Conservation (phyloP, 2,888 invertebrate species). For the Melikaiella ostensackeni region DNA sequence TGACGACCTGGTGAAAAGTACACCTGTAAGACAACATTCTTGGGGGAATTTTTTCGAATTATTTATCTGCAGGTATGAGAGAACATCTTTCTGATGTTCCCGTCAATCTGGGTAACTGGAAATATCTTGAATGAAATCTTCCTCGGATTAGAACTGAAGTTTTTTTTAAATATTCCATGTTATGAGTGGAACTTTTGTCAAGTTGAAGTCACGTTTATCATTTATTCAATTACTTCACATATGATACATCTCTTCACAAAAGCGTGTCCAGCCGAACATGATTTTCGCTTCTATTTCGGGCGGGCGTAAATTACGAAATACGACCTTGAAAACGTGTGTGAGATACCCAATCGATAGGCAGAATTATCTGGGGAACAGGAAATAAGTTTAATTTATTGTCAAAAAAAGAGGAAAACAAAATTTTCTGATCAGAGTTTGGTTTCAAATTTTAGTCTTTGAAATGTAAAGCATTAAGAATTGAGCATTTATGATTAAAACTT, state of each 20-base stretch:
- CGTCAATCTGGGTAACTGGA: not conserved
- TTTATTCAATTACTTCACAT: not conserved
- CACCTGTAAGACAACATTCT: too few species aligned
- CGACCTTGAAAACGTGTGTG: constrained; percentile 13
- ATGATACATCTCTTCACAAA: not conserved
- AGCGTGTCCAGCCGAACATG: not conserved
- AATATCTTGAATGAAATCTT: too few species aligned
- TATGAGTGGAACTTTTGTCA: not conserved
- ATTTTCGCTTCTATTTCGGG: constrained; percentile 24
- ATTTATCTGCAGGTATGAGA: not conserved
- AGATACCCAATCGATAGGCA: not conserved
- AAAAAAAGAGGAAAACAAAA: not conserved
- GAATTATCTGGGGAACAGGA: not conserved
- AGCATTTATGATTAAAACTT: too few species aligned
- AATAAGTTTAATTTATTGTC: not conserved
- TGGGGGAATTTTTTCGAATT: too few species aligned
- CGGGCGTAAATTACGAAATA: not conserved
- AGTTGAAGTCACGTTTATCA: not conserved
- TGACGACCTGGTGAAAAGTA: too few species aligned
- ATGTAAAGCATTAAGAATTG: too few species aligned
- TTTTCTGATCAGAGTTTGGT: too few species aligned
- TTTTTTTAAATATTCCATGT: not conserved
- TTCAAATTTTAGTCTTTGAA: too few species aligned
- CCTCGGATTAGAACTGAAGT: too few species aligned
- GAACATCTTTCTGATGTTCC: not conserved